Conservation (phyloP, 2,797 vertebrate species). For the Hemibagrus guttatus region DNA sequence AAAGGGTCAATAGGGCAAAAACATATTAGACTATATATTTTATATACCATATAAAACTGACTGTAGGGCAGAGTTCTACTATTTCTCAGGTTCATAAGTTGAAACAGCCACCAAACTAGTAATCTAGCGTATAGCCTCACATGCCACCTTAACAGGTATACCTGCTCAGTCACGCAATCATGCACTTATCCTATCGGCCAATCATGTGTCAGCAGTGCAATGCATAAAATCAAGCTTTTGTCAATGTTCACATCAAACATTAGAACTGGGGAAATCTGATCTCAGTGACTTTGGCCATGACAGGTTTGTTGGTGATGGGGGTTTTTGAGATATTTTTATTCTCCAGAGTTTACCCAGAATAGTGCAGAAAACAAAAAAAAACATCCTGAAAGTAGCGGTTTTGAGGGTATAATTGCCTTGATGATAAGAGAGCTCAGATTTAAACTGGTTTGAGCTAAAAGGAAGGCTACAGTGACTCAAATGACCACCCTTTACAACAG, state of each 20-base stretch:
- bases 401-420: neutral
- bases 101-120: neutral
- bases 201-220: neutral
- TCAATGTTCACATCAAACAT: neutral
- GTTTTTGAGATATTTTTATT: neutral
- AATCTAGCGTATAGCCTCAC: neutral
- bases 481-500: neutral
- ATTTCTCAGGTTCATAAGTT: neutral
- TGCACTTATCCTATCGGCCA: too few relatives aligned
- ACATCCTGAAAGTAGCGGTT: neutral
- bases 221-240: neutral
- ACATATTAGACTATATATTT: neutral
- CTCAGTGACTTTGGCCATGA: neutral
- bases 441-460: neutral
- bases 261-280: neutral
- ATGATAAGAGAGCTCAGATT: neutral
- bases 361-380: neutral
- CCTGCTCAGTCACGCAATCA: neutral
- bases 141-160: neutral
- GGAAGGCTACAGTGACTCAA: neutral
- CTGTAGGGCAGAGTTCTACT: neutral
- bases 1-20: neutral
- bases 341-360: neutral
- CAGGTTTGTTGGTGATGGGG: neutral
- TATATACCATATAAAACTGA: neutral